A percentile compares a stretch with the other conserved stretches of the same genome.
These are phyloP conservation scores for Nineta flava DNA, from an alignment of 2,888 invertebrate species.

Conservation along the genomic window DNA sequence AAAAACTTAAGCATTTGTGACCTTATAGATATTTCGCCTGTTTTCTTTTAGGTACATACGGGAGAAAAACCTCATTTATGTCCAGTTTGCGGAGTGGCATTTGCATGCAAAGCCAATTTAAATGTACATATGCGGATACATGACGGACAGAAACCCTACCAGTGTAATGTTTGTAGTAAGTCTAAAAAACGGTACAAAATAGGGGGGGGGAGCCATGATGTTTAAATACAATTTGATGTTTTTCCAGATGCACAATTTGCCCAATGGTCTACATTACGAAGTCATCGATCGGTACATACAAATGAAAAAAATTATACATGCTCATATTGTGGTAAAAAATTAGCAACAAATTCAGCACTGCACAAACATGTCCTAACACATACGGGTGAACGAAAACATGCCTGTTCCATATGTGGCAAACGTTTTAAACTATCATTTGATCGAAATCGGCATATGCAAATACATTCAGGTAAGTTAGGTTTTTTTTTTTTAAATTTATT, in stretches of 20 bases:
- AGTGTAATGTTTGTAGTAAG: conserved; percentile 8
- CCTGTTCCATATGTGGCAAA: conserved; percentile 7
- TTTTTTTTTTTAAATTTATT: too few relatives aligned
- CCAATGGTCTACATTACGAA: conserved; percentile 6
- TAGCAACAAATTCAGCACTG: conserved; percentile 2
- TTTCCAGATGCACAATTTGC: not conserved
- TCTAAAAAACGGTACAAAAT: too few relatives aligned
- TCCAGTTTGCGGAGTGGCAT: conserved; percentile 6
- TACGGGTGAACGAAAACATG: conserved; percentile 7
- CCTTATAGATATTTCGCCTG: too few relatives aligned
- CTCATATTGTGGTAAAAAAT: not conserved
- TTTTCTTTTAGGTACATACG: conserved; percentile 1
- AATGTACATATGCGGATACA: conserved; percentile 9
- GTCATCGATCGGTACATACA: conserved; percentile 6
- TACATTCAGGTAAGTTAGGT: conserved; percentile 5
- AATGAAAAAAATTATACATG: not conserved
- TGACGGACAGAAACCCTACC: conserved; percentile 8
- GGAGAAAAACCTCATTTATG: conserved; percentile 8
- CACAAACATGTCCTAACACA: conserved; percentile 6
- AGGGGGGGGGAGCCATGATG: too few relatives aligned
- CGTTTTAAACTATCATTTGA: conserved; percentile 7
- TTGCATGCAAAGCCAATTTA: conserved; percentile 7
- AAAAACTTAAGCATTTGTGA: too few relatives aligned
- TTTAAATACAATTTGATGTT: too few relatives aligned
- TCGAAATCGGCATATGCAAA: conserved; percentile 6